Conservation (phyloP, 2,797 vertebrate species). For the Bryconaethiops microstoma region DNA sequence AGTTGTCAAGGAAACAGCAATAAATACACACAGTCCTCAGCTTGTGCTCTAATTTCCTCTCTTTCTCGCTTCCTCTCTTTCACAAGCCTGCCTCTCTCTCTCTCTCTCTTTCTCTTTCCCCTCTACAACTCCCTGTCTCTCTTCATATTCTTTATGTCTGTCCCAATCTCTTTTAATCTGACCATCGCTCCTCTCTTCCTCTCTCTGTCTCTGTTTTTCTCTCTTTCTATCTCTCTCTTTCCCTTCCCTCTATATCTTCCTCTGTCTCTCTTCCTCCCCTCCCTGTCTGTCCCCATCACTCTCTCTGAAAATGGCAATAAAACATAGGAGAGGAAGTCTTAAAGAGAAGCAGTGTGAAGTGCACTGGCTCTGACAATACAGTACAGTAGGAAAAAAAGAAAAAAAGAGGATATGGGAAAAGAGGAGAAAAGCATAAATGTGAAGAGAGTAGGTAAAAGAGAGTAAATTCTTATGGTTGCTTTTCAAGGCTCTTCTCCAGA, state of each 20-base stretch:
- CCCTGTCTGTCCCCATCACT: conserved; percentile 6
- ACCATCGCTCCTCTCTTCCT: too few species aligned
- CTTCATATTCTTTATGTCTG: neutral
- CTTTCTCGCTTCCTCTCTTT: too few species aligned
- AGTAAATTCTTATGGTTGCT: conserved; percentile 22
- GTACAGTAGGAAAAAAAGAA: too few species aligned
- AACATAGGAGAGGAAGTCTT: conserved; percentile 34
- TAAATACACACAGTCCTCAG: conserved; percentile 48
- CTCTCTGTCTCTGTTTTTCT: too few species aligned
- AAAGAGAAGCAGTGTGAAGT: conserved; percentile 37
- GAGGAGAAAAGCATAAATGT: neutral
- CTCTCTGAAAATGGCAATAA: conserved; percentile 37
- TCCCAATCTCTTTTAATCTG: too few species aligned
- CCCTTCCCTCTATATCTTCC: neutral
- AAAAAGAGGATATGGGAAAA: too few species aligned
- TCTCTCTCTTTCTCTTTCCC: conserved; percentile 24
- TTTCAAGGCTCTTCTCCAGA: conserved; percentile 37
- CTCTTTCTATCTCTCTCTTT: neutral
- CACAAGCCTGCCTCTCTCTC: too few species aligned
- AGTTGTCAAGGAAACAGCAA: conserved; percentile 60
- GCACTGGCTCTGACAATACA: neutral
- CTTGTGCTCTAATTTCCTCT: conserved; percentile 33
- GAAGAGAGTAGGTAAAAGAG: neutral
- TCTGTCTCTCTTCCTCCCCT: neutral
- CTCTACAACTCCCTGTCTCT: neutral